Evolutionary conservation across 2,113 vertebrate species (phyloP).

Genomic region (Takifugu bimaculatus): DNA sequence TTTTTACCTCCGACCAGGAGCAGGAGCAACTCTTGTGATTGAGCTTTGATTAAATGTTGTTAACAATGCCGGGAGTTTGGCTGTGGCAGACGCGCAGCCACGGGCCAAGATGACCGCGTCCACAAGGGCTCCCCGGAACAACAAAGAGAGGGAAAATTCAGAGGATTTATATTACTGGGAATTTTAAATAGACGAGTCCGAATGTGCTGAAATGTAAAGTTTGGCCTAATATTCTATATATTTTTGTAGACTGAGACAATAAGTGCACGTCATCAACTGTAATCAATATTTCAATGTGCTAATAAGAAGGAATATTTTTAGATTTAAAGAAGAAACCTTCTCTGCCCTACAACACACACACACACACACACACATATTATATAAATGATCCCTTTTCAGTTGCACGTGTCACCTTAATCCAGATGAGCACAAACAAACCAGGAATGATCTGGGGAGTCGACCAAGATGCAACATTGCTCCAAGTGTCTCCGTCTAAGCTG

Average conservation of each 20-base stretch:
- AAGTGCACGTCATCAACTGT: too few species aligned
- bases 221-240: too few species aligned
- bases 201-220: too few species aligned
- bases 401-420: background rate
- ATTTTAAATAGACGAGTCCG: too few species aligned
- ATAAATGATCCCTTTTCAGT: background rate
- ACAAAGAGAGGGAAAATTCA: conserved; percentile 19
- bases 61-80: conserved; percentile 69
- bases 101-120: conserved; percentile 20
- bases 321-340: background rate
- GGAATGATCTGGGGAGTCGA: background rate
- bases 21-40: conserved; percentile 75
- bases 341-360: too few species aligned
- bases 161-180: conserved; percentile 3
- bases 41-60: conserved; percentile 80
- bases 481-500: conserved; percentile 23
- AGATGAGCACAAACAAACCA: background rate
- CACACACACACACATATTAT: too few species aligned
- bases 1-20: conserved; percentile 72
- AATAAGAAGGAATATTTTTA: too few species aligned
- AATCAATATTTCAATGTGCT: too few species aligned
- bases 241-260: too few species aligned
- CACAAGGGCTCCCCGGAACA: conserved; percentile 11
- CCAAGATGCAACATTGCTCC: conserved; percentile 6
- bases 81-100: conserved; percentile 15